phyloP scores from a whole-genome alignment of 1,140 invertebrate species.

The Cephus cinctus region DNA sequence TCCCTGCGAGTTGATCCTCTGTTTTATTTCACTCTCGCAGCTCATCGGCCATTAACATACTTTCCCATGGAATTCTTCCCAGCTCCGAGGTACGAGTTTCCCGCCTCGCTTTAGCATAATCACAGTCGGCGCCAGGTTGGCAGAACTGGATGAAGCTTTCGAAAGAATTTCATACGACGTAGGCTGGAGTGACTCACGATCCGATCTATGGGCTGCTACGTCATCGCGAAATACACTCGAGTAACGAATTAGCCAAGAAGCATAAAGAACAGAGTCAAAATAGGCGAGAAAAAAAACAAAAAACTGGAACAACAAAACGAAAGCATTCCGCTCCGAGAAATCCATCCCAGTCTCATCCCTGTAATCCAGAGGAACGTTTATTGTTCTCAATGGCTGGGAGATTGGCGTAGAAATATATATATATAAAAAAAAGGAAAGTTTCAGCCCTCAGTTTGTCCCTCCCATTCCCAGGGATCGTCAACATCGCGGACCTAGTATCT shows the following conservation, averaged over 20 bases:
- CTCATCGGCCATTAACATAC: constrained; percentile 49
- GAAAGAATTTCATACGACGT: no score
- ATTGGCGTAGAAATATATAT: neutral
- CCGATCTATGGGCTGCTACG: no score
- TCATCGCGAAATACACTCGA: no score
- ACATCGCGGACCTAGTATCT: no score
- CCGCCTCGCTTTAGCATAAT: constrained; percentile 45
- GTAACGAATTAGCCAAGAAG: no score
- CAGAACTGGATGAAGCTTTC: no score
- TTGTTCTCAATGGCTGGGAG: neutral
- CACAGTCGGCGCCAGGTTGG: no score
- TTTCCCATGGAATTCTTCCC: constrained; percentile 42
- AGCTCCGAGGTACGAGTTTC: no score
- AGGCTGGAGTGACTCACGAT: no score
- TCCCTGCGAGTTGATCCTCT: constrained; percentile 40
- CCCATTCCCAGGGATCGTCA: no score
- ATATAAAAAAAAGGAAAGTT: constrained; percentile 19
- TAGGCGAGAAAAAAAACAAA: neutral
- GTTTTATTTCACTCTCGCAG: constrained; percentile 46
- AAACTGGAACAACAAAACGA: neutral
- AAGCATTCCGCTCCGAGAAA: no score
- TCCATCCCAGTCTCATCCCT: neutral
- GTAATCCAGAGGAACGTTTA: constrained; percentile 3
- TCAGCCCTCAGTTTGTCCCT: no score
- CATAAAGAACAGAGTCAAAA: neutral